Conservation (phyloP, 2,888 invertebrate genomes). For the Cyclophora punctaria region DNA sequence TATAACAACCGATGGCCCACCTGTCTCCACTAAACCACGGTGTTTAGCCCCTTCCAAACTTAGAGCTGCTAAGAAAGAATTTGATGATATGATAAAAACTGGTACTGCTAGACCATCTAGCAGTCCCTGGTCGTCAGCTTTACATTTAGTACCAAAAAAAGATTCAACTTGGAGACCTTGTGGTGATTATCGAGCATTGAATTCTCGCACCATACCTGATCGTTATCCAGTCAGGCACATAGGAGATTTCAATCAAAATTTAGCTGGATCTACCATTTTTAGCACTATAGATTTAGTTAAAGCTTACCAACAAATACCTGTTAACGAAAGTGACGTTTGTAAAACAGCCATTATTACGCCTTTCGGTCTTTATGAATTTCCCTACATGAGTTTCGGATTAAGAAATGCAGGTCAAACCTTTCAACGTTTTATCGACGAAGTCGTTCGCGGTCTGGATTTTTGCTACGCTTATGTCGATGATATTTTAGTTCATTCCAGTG, state of each 20-base stretch:
- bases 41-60: slow-evolving; percentile 9
- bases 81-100: slow-evolving; percentile 9
- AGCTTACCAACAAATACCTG: slow-evolving; percentile 43
- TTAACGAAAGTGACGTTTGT: slow-evolving; percentile 26
- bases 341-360: slow-evolving; percentile 32
- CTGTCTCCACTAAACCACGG: slow-evolving; percentile 8
- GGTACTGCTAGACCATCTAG: slow-evolving; percentile 21
- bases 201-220: slow-evolving; percentile 23
- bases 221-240: slow-evolving; percentile 20
- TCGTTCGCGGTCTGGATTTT: slow-evolving; percentile 28
- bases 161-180: slow-evolving; percentile 20
- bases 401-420: slow-evolving; percentile 45
- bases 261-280: slow-evolving; percentile 1
- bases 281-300: slow-evolving; percentile 5
- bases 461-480: slow-evolving; percentile 36
- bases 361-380: slow-evolving; percentile 29
- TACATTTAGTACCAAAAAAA: slow-evolving; percentile 9
- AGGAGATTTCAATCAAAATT: neutral
- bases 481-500: slow-evolving; percentile 15
- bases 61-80: slow-evolving; percentile 4
- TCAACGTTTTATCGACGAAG: slow-evolving; percentile 29
- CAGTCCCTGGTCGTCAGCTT: slow-evolving; percentile 25
- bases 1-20: slow-evolving; percentile 9
- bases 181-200: slow-evolving; percentile 31
- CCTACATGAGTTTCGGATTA: slow-evolving; percentile 35